Percentiles rank a stretch among this genome's conserved stretches.
Evolutionary conservation across 2,888 invertebrate genomes (phyloP).

Genomic region (Agrochola macilenta): DNA sequence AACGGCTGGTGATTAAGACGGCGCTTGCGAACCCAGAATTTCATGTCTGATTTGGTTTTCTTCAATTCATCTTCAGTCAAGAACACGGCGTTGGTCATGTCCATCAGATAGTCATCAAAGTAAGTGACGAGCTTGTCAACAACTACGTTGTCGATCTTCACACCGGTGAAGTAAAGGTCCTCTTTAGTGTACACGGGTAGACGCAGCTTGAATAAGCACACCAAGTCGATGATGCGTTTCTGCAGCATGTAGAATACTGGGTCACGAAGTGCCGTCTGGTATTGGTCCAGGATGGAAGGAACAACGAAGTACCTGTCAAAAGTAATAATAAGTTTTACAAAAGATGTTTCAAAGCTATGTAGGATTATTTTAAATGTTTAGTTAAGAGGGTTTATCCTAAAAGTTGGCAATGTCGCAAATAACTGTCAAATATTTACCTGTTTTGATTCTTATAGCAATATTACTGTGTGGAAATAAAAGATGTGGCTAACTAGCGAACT

Average conservation of each 20-base stretch:
- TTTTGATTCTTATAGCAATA: too few relatives aligned
- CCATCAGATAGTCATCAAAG: slow-evolving; percentile 92
- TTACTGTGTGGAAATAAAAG: too few relatives aligned
- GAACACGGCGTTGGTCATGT: slow-evolving; percentile 91
- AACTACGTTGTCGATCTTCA: slow-evolving; percentile 91
- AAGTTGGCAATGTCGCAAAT: too few relatives aligned
- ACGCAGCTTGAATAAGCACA: slow-evolving; percentile 91
- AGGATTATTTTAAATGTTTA: not conserved
- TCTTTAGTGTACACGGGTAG: slow-evolving; percentile 91
- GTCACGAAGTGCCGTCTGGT: slow-evolving; percentile 93
- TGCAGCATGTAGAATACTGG: slow-evolving; percentile 93
- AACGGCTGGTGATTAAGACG: slow-evolving; percentile 92
- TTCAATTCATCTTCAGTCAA: slow-evolving; percentile 86
- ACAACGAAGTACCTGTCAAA: slow-evolving; percentile 86
- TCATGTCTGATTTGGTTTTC: slow-evolving; percentile 86
- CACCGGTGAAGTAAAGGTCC: slow-evolving; percentile 91
- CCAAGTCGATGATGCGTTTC: slow-evolving; percentile 90
- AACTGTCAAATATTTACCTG: too few relatives aligned
- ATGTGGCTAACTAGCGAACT: too few relatives aligned
- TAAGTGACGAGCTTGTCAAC: slow-evolving; percentile 92
- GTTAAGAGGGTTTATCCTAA: too few relatives aligned
- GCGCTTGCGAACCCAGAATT: slow-evolving; percentile 90
- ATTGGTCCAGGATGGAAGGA: slow-evolving; percentile 91
- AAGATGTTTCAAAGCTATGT: not conserved
- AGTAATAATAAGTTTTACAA: slow-evolving; percentile 10